Evolutionary conservation across 2,888 invertebrate species (phyloP).

Genomic region (Antheraea assamensis): DNA sequence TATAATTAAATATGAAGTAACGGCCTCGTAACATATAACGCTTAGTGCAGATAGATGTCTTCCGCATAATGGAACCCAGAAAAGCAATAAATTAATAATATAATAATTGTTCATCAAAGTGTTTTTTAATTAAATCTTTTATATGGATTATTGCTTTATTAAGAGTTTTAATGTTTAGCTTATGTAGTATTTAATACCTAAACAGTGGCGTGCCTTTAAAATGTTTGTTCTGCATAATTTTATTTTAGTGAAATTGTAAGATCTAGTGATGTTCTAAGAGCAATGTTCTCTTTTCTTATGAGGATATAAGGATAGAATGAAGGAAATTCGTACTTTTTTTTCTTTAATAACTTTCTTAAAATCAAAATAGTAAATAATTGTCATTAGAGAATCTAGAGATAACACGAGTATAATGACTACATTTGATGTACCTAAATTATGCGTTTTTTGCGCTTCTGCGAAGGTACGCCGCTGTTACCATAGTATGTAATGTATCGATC

Average conservation of each 20-base stretch:
- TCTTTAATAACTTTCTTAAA: neutral
- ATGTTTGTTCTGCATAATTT: neutral
- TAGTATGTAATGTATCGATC: conserved; percentile 30
- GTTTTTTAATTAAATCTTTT: conserved; percentile 28
- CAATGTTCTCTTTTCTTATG: neutral
- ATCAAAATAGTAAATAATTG: too few species aligned
- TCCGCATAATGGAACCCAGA: conserved; percentile 61
- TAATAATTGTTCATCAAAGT: conserved; percentile 45
- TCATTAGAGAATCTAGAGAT: too few species aligned
- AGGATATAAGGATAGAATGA: too few species aligned
- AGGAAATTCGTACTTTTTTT: too few species aligned
- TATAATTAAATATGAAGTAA: conserved; percentile 11
- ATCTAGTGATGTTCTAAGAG: neutral
- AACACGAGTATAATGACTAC: neutral
- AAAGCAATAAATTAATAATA: conserved; percentile 64
- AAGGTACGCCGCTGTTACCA: conserved; percentile 29
- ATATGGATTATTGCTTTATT: conserved; percentile 41
- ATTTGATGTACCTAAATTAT: neutral
- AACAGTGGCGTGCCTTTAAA: neutral
- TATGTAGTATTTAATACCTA: conserved; percentile 29
- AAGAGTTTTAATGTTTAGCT: conserved; percentile 54
- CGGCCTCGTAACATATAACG: conserved; percentile 23
- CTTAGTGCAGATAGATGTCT: conserved; percentile 55
- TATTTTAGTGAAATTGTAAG: neutral
- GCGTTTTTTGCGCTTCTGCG: conserved; percentile 24